Evolutionary conservation across 2,888 invertebrate genomes (phyloP), one percentile per base, ranked within the genome.

Genomic region (Morpho deidamia): DNA sequence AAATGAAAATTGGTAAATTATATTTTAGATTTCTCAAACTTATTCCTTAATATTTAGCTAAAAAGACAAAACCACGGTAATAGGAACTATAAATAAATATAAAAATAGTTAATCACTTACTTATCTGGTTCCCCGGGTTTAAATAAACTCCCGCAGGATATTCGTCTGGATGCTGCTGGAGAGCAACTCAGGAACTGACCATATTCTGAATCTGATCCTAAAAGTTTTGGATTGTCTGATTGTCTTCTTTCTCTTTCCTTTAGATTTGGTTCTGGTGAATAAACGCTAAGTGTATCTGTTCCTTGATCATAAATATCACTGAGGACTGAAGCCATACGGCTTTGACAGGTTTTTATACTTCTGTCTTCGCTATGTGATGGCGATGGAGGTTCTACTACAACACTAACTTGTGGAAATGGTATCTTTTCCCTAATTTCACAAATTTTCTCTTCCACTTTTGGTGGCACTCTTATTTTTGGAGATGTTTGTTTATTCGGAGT

Each of bases 91-190:
- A 5, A 23, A 23, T 8, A 50, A 53, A 40, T 8, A 44, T 40
- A 14, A 43, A 23, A 38, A 45, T 48, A 49, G 46, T 35, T 46
- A 10, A 39, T 14, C 23, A 77, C 89, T 90, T 78, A 92, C 92
- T 91, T 92, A 59, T 90, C 87, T 12, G 92, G 90, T 73, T 93
- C 94, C 43, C 92, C 92, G 4, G 93, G 93, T 75, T 95, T 97
- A 70, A 97, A 92, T 62, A 96, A 93, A 70, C 96, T 97, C 56
- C 97, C 97, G 77, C 96, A 96, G 62, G 97, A 97, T 74, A 98
- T 97, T 64, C 97, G 90, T 60, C 97, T 92, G 7, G 96, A 96
- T 8, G 97, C 96, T 52, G 96, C 95, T 5, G 96, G 95, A 1
- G 96, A 95, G 69, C 93, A 93, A 62, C 93, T 94, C 23, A 94